phyloP scores from a whole-genome alignment of 53 echinoderm and acorn worm genomes.

The Arbacia lixula region DNA sequence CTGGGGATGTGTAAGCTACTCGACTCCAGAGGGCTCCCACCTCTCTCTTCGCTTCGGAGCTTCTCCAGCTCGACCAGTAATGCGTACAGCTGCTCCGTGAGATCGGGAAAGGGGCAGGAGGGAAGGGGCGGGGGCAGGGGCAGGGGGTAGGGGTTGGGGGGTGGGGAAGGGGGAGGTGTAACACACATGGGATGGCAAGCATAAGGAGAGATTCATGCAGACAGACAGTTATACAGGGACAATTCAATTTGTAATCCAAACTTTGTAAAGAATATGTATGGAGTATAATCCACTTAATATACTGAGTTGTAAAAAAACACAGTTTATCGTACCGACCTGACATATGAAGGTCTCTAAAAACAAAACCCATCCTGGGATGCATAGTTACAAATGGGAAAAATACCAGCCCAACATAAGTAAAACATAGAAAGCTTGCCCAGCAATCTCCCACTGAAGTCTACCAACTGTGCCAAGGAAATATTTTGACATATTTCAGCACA shows the following conservation, averaged over 20 bases:
- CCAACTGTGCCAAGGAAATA: too few species aligned
- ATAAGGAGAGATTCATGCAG: constrained; percentile 16
- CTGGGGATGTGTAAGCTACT: constrained; percentile 62
- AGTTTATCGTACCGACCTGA: too few species aligned
- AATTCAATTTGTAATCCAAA: background rate
- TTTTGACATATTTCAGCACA: too few species aligned
- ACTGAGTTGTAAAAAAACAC: too few species aligned
- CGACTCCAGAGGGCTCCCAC: constrained; percentile 30
- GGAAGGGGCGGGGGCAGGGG: background rate
- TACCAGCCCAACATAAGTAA: too few species aligned
- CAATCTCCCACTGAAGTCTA: too few species aligned
- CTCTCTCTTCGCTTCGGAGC: constrained; percentile 17
- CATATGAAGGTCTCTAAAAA: too few species aligned
- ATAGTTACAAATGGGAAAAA: too few species aligned
- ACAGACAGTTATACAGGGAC: background rate
- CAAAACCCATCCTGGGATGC: too few species aligned
- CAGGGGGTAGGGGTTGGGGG: background rate
- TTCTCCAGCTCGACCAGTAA: constrained; percentile 39
- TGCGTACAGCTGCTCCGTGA: constrained; percentile 8
- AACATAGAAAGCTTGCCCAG: too few species aligned
- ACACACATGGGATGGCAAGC: constrained; percentile 15
- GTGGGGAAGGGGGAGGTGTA: background rate
- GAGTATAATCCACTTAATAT: too few species aligned
- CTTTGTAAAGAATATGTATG: background rate
- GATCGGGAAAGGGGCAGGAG: background rate